Percentiles rank a stretch among this genome's conserved stretches.
Evolutionary conservation across 2,888 invertebrate genomes (phyloP).

Genomic region (Orchesellides sinensis): DNA sequence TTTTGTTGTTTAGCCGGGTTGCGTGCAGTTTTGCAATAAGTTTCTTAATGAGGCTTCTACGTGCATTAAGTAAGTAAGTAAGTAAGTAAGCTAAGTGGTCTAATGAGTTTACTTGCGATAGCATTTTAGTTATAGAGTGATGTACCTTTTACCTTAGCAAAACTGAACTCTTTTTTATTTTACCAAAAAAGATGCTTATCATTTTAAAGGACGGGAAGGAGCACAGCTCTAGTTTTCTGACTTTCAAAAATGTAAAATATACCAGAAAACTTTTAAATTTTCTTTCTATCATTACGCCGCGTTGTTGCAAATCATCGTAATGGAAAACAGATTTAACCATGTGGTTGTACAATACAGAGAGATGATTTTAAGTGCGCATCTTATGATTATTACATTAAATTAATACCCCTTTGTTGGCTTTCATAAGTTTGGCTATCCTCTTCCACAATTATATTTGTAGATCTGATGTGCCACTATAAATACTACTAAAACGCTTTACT

Average conservation of each 20-base stretch:
- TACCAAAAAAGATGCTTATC: constrained; percentile 9
- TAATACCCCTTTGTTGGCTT: too few relatives aligned
- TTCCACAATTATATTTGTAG: too few relatives aligned
- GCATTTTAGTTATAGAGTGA: background rate
- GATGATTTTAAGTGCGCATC: background rate
- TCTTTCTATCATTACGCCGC: background rate
- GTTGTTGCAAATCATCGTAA: background rate
- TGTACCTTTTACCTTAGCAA: constrained; percentile 6
- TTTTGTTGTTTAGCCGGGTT: constrained; percentile 16
- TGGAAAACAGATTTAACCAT: constrained; percentile 1
- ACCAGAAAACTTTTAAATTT: background rate
- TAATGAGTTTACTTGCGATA: constrained; percentile 44
- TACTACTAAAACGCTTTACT: too few relatives aligned
- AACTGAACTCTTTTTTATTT: background rate
- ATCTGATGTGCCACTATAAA: too few relatives aligned
- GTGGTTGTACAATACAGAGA: background rate
- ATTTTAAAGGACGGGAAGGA: constrained; percentile 22
- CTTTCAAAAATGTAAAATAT: constrained; percentile 20
- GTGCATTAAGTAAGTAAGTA: constrained; percentile 38
- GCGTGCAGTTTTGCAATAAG: constrained; percentile 48
- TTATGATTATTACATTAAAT: background rate
- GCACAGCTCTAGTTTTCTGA: constrained; percentile 27
- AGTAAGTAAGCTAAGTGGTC: constrained; percentile 61
- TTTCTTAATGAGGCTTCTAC: constrained; percentile 9
- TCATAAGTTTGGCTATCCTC: too few relatives aligned